A percentile compares a stretch with the other conserved stretches of the same genome.
These are phyloP conservation scores for Creontiades dilutus DNA, from an alignment of 2,888 invertebrate genomes.

Conservation along the genomic window DNA sequence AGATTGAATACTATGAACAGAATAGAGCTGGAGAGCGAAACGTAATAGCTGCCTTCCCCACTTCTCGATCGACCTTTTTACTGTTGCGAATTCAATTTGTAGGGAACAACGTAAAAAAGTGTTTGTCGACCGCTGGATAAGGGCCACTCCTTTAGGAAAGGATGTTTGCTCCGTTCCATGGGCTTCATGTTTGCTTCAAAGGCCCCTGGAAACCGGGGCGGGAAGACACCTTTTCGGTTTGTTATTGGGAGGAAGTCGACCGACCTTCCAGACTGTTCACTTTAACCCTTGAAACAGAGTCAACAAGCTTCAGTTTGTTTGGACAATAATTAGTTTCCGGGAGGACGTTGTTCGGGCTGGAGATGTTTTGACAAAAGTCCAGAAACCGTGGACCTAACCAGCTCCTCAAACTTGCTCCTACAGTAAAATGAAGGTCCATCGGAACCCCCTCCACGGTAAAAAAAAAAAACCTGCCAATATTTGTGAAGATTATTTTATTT, in stretches of 20 bases:
- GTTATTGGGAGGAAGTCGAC: constrained; percentile 11
- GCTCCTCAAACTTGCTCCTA: background rate
- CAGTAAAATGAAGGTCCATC: background rate
- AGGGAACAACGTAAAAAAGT: constrained; percentile 37
- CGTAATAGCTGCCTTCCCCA: constrained; percentile 33
- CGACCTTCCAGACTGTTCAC: background rate
- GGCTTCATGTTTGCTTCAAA: constrained; percentile 26
- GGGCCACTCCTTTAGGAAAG: background rate
- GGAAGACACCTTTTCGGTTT: constrained; percentile 36
- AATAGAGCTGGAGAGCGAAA: background rate
- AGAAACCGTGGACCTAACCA: background rate
- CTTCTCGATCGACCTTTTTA: constrained; percentile 16
- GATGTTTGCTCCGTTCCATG: constrained; percentile 25
- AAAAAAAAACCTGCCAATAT: too few relatives aligned
- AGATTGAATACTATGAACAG: constrained; percentile 17
- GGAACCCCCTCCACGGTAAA: too few relatives aligned
- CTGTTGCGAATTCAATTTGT: constrained; percentile 45
- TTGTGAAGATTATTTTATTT: too few relatives aligned
- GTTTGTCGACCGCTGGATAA: constrained; percentile 46
- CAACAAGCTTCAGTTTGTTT: constrained; percentile 12
- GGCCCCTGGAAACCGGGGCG: background rate
- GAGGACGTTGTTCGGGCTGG: background rate
- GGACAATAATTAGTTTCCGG: constrained; percentile 47
- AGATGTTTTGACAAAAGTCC: constrained; percentile 41
- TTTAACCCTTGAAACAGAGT: background rate